These are phyloP conservation scores for Anthonomus grandis DNA, from an alignment of 1,140 invertebrate species.

Conservation along the genomic window DNA sequence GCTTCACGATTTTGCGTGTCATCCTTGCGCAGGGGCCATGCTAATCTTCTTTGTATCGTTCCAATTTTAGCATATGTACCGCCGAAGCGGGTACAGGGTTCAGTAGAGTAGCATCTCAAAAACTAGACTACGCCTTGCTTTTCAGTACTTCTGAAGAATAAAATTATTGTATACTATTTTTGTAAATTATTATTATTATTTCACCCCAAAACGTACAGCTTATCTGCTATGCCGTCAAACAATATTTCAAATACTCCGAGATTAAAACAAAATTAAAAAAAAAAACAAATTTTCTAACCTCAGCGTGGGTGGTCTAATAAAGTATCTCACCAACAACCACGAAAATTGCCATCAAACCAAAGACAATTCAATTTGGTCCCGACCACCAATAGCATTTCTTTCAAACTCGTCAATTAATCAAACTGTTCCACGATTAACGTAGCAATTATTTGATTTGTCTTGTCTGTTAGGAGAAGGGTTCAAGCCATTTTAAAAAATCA, in stretches of 20 bases:
- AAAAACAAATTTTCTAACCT: too few species aligned
- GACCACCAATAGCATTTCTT: neutral
- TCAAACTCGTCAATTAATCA: constrained; percentile 10
- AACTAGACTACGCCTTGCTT: too few species aligned
- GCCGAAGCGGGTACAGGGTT: too few species aligned
- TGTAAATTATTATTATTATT: too few species aligned
- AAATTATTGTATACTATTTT: too few species aligned
- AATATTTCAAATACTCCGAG: too few species aligned
- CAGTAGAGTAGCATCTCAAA: too few species aligned
- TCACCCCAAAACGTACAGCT: too few species aligned
- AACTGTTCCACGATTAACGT: constrained; percentile 13
- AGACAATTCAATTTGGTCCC: constrained; percentile 10
- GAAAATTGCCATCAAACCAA: constrained; percentile 13
- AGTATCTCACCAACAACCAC: constrained; percentile 5
- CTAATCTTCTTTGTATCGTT: constrained; percentile 23
- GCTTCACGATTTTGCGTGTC: constrained; percentile 88
- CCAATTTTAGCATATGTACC: too few species aligned
- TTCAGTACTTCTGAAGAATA: too few species aligned
- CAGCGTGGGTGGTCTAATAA: constrained; percentile 11
- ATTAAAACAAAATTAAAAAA: too few species aligned
- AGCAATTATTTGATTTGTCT: constrained; percentile 24
- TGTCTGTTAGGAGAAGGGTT: constrained; percentile 9
- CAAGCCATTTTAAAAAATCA: constrained; percentile 12
- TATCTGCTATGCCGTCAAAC: too few species aligned
- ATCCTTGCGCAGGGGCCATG: constrained; percentile 90